Conservation (phyloP, 2,113 vertebrate species). For the Proterorhinus semilunaris region DNA sequence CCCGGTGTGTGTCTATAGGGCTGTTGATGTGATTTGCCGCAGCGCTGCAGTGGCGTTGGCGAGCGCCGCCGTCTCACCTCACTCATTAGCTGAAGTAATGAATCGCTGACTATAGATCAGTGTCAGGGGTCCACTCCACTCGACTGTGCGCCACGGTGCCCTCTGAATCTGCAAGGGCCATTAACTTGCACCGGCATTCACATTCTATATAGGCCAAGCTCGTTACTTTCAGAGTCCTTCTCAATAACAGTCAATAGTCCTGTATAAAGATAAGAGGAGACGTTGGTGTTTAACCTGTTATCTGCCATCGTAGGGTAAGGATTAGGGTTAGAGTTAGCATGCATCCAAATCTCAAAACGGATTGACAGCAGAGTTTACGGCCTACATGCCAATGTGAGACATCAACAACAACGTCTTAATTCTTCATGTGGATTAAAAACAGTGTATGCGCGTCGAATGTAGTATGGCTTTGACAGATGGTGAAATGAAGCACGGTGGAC, state of each 20-base stretch:
- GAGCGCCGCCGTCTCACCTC: constrained; percentile 51
- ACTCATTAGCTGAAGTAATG: constrained; percentile 62
- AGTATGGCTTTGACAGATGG: too few species aligned
- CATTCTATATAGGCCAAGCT: background rate
- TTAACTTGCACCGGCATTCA: background rate
- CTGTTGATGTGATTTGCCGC: constrained; percentile 47
- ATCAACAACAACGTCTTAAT: too few species aligned
- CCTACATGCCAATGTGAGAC: too few species aligned
- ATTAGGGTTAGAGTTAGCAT: too few species aligned
- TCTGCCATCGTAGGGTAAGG: too few species aligned
- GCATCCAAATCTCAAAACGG: too few species aligned
- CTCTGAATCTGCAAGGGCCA: constrained; percentile 2
- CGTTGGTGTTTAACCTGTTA: too few species aligned
- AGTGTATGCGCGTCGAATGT: too few species aligned
- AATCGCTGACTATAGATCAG: constrained; percentile 62
- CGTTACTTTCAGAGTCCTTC: background rate
- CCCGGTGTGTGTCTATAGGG: constrained; percentile 16
- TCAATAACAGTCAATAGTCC: background rate
- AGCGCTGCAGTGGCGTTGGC: constrained; percentile 39
- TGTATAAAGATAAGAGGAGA: too few species aligned
- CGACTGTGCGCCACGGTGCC: constrained; percentile 21
- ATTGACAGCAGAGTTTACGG: too few species aligned
- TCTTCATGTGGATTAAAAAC: too few species aligned
- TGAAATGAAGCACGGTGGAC: too few species aligned
- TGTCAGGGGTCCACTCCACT: constrained; percentile 52